phyloP scores from a whole-genome alignment of 2,113 vertebrate species.

The Cervus canadensis region DNA sequence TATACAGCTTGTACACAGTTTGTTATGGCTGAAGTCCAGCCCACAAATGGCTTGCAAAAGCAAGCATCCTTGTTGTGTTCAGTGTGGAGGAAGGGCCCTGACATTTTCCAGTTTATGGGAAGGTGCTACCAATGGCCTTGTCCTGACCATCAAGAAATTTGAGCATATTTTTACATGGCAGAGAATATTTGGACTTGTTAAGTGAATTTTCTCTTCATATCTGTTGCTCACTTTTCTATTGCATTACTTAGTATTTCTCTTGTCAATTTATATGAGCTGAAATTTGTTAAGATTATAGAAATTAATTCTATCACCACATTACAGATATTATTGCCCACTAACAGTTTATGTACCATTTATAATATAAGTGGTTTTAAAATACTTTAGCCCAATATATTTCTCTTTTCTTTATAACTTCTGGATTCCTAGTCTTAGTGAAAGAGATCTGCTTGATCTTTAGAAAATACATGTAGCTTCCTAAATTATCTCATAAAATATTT shows the following conservation, averaged over 20 bases:
- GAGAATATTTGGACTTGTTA: not conserved
- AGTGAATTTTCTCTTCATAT: not conserved
- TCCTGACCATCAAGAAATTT: not conserved
- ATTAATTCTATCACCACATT: not conserved
- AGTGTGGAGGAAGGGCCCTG: not conserved
- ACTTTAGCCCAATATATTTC: not conserved
- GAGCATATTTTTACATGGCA: not conserved
- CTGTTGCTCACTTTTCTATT: not conserved
- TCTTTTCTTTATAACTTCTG: not conserved
- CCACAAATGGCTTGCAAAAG: not conserved
- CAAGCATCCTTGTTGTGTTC: not conserved
- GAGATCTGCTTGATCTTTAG: not conserved
- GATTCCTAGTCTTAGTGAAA: not conserved
- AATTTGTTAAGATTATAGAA: not conserved
- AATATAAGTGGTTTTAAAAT: not conserved
- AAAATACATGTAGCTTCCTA: not conserved
- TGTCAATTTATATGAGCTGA: not conserved
- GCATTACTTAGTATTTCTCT: not conserved
- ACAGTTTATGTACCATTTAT: not conserved
- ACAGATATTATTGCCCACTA: not conserved
- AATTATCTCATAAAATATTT: not conserved
- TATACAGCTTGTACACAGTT: not conserved
- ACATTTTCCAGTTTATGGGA: not conserved
- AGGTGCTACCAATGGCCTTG: not conserved
- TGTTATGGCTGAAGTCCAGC: not conserved